Conservation (phyloP, 2,113 vertebrate genomes). For the Plecotus auritus region DNA sequence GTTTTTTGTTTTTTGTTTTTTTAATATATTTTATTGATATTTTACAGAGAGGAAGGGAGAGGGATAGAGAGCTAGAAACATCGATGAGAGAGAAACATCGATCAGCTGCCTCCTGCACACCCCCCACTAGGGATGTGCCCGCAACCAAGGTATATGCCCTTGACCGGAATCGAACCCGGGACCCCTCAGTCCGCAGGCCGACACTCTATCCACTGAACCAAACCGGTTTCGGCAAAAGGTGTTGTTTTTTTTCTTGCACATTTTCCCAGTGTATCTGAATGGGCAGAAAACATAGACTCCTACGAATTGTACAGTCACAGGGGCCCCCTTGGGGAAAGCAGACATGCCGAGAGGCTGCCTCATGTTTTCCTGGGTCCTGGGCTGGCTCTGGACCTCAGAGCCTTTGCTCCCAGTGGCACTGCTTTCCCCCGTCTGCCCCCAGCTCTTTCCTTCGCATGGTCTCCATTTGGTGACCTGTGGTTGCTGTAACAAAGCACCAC, state of each 20-base stretch:
- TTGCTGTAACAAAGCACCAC: neutral
- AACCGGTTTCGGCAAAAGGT: too few relatives aligned
- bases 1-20: too few relatives aligned
- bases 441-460: neutral
- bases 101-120: too few relatives aligned
- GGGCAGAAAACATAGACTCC: neutral
- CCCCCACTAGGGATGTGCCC: too few relatives aligned
- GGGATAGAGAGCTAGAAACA: too few relatives aligned
- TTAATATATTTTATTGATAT: too few relatives aligned
- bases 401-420: neutral
- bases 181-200: too few relatives aligned
- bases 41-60: too few relatives aligned
- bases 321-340: neutral
- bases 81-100: too few relatives aligned
- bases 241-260: neutral
- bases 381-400: neutral
- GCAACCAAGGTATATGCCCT: too few relatives aligned
- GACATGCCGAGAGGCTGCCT: neutral
- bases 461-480: neutral
- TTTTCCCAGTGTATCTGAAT: neutral
- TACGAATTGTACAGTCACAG: neutral
- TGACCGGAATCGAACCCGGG: too few relatives aligned
- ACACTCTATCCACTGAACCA: too few relatives aligned
- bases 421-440: fast-evolving
- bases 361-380: neutral